Percentiles rank a stretch among this genome's conserved stretches.
Conservation (phyloP, 1,140 invertebrate species). For the silkworm (Bombyx mori) region DNA sequence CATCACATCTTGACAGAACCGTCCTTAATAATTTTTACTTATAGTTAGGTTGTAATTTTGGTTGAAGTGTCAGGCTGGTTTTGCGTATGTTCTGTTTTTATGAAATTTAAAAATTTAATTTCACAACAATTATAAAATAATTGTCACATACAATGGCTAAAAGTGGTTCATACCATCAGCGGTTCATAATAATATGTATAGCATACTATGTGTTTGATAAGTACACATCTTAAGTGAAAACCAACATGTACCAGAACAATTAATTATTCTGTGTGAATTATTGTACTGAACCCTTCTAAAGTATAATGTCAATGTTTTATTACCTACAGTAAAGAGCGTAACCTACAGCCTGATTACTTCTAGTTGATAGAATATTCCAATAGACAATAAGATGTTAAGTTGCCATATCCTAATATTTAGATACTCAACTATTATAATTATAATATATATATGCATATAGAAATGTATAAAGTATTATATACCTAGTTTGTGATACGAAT, state of each 20-base stretch:
- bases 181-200: no score
- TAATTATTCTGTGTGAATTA: no score
- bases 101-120: no score
- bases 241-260: no score
- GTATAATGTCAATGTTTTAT: no score
- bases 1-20: constrained; percentile 39
- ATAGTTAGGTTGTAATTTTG: constrained; percentile 16
- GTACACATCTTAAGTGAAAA: no score
- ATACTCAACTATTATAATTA: constrained; percentile 59
- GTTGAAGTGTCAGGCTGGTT: constrained; percentile 12
- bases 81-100: no score
- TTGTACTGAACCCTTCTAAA: no score
- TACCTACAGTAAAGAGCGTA: not conserved
- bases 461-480: constrained; percentile 58
- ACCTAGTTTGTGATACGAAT: constrained; percentile 66
- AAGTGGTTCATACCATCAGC: no score
- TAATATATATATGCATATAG: constrained; percentile 44
- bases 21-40: constrained; percentile 51
- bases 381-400: constrained; percentile 69
- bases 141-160: no score
- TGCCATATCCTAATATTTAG: constrained; percentile 68
- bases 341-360: constrained; percentile 3
- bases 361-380: constrained; percentile 49
- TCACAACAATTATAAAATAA: no score
- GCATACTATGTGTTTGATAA: no score